These are phyloP conservation scores for Myanophis thanlyinensis DNA, from an alignment of 2,113 vertebrate species.

Conservation along the genomic window DNA sequence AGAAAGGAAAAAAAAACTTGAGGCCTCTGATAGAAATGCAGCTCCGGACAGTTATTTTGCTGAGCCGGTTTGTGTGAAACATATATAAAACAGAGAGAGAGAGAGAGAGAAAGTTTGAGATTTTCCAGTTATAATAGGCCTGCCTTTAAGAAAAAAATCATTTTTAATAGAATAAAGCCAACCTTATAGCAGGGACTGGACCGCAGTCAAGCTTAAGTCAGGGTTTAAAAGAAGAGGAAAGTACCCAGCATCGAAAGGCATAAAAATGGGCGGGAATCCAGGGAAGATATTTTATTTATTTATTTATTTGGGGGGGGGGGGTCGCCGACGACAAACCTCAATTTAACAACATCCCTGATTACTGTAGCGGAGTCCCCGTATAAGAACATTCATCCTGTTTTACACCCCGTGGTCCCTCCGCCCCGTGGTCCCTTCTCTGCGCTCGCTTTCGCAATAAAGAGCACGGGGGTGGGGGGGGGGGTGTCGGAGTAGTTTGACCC, in stretches of 20 bases:
- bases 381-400: background rate
- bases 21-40: background rate
- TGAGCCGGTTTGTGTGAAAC: background rate
- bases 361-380: no score
- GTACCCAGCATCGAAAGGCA: background rate
- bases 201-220: background rate
- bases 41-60: background rate
- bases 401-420: background rate
- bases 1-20: background rate
- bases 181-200: background rate
- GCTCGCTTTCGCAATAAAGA: background rate
- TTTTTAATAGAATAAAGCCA: background rate
- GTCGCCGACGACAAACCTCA: background rate
- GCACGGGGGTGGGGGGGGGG: background rate
- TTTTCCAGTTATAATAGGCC: background rate
- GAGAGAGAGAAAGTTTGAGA: background rate
- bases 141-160: background rate
- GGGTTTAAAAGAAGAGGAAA: background rate
- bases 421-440: background rate
- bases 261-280: background rate
- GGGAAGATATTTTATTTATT: no score
- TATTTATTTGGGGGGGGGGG: no score
- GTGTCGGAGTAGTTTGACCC: background rate
- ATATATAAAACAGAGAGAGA: background rate
- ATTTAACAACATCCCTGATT: background rate